Conservation (phyloP, 1,140 invertebrate species). For the Pararge aegeria region DNA sequence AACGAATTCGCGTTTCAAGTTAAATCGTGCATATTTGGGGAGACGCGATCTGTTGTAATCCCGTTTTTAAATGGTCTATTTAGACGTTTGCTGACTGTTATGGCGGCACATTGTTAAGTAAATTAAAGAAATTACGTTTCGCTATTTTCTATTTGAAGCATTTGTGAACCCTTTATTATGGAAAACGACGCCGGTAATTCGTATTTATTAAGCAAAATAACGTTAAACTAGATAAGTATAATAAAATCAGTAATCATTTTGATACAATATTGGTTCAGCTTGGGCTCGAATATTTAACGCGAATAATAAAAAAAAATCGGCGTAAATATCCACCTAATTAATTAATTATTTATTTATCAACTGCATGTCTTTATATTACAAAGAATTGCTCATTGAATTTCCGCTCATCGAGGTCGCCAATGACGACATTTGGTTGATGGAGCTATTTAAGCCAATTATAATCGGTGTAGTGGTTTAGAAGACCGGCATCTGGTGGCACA, state of each 20-base stretch:
- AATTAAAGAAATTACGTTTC: slow-evolving; percentile 60
- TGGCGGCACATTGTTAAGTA: slow-evolving; percentile 58
- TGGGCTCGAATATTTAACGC: not conserved
- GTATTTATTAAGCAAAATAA: slow-evolving; percentile 9
- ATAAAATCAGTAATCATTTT: not conserved
- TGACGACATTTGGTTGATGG: slow-evolving; percentile 63
- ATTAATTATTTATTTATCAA: not conserved
- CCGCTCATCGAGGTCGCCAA: not conserved
- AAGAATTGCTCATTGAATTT: slow-evolving; percentile 12
- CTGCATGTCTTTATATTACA: not conserved
- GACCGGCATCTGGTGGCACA: slow-evolving; percentile 57
- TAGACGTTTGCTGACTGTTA: slow-evolving; percentile 57
- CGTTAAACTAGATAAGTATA: not conserved
- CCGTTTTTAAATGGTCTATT: slow-evolving; percentile 67
- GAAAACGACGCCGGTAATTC: slow-evolving; percentile 19
- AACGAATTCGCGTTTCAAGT: slow-evolving; percentile 75
- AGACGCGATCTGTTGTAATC: slow-evolving; percentile 52
- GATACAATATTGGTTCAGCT: not conserved
- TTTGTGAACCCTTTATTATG: slow-evolving; percentile 11
- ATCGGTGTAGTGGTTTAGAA: slow-evolving; percentile 75
- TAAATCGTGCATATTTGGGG: slow-evolving; percentile 71
- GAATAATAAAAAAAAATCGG: not conserved
- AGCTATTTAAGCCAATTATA: slow-evolving; percentile 58
- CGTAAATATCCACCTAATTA: not conserved
- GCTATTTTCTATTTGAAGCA: slow-evolving; percentile 25